Percentiles rank a stretch among this genome's conserved stretches.
Evolutionary conservation across 2,888 invertebrate genomes (phyloP).

Genomic region (Criorhina ranunculi): DNA sequence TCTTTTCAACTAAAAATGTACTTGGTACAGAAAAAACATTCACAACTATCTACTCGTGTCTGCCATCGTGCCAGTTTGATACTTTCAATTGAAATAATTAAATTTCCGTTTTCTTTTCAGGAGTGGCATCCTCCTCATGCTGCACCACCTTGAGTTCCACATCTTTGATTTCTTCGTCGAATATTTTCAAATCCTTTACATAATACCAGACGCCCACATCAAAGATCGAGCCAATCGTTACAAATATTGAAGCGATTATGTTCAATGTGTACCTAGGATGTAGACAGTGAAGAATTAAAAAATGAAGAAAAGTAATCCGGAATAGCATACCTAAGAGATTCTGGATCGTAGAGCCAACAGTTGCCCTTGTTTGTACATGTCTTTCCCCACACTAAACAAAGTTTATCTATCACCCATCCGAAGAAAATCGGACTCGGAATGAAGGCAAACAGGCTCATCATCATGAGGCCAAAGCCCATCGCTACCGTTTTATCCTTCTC

Average conservation of each 20-base stretch:
- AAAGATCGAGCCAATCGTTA: slow-evolving; percentile 87
- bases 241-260: slow-evolving; percentile 88
- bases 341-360: slow-evolving; percentile 90
- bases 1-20: slow-evolving; percentile 53
- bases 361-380: slow-evolving; percentile 89
- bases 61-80: slow-evolving; percentile 22
- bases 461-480: slow-evolving; percentile 89
- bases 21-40: slow-evolving; percentile 8
- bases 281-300: neutral
- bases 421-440: slow-evolving; percentile 92
- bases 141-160: slow-evolving; percentile 83
- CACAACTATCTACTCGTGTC: slow-evolving; percentile 15
- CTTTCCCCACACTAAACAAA: slow-evolving; percentile 90
- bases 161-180: slow-evolving; percentile 87
- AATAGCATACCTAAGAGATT: slow-evolving; percentile 84
- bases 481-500: slow-evolving; percentile 90
- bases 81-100: slow-evolving; percentile 78
- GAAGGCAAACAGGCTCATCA: slow-evolving; percentile 89
- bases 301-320: slow-evolving; percentile 2
- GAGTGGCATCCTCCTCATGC: slow-evolving; percentile 81
- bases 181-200: slow-evolving; percentile 89
- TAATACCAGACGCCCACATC: slow-evolving; percentile 89
- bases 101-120: slow-evolving; percentile 83
- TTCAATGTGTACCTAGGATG: slow-evolving; percentile 87
- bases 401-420: slow-evolving; percentile 88